phyloP scores from a whole-genome alignment of 2,113 vertebrate genomes.

The Heliornis fulica region DNA sequence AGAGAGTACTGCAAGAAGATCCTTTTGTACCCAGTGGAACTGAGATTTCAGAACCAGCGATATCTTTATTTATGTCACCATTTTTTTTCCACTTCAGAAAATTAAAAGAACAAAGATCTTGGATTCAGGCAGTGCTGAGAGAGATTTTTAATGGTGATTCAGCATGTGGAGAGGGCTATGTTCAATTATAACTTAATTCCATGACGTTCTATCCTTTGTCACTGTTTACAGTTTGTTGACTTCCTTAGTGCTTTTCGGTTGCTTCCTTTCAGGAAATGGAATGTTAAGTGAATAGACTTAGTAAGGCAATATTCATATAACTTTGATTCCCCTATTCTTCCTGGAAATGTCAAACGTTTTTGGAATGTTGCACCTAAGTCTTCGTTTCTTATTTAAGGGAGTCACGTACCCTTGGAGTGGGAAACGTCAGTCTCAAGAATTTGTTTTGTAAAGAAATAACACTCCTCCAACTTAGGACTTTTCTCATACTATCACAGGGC shows the following conservation, averaged over 20 bases:
- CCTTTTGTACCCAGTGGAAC: neutral
- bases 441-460: neutral
- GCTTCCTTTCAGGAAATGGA: slow-evolving; percentile 2
- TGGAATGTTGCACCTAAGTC: neutral
- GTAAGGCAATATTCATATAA: neutral
- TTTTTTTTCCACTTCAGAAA: neutral
- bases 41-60: neutral
- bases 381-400: neutral
- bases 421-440: neutral
- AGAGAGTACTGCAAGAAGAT: neutral
- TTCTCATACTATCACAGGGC: neutral
- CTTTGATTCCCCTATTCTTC: neutral
- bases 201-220: neutral
- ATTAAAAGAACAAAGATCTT: neutral
- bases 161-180: neutral
- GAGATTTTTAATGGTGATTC: slow-evolving; percentile 12
- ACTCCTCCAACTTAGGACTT: neutral
- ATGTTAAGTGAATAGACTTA: neutral
- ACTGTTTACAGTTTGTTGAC: slow-evolving; percentile 43
- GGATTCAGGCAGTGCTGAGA: neutral
- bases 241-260: slow-evolving; percentile 29
- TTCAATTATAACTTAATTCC: slow-evolving; percentile 27
- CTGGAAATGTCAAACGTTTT: neutral
- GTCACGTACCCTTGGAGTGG: neutral
- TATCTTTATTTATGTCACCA: neutral